phyloP scores from a whole-genome alignment of 2,888 invertebrate genomes.

The Harpagoxenus sublaevis region DNA sequence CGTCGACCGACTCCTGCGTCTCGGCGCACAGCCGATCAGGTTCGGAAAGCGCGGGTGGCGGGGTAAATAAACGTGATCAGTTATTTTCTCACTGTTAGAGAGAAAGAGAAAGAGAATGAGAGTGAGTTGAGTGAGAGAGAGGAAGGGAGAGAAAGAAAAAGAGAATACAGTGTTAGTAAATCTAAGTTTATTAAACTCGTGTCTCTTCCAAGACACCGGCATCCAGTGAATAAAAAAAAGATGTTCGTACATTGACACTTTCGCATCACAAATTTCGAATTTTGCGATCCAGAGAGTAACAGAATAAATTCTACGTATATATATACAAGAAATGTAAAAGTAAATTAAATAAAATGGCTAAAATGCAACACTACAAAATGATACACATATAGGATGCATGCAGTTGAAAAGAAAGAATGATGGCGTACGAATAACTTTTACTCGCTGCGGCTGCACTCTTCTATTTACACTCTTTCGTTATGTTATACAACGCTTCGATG shows the following conservation, averaged over 20 bases:
- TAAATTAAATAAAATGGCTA: conserved; percentile 17
- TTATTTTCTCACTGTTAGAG: conserved; percentile 11
- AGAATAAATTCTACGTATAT: conserved; percentile 2
- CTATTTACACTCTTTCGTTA: conserved; percentile 32
- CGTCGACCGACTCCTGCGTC: conserved; percentile 89
- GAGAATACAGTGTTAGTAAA: conserved; percentile 28
- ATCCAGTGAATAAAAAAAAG: conserved; percentile 16
- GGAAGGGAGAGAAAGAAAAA: not conserved
- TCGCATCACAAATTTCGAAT: not conserved
- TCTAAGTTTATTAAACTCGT: conserved; percentile 32
- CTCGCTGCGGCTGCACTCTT: not conserved
- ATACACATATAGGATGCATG: not conserved
- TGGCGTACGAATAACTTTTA: conserved; percentile 36
- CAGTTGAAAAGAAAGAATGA: conserved; percentile 12
- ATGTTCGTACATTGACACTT: conserved; percentile 21
- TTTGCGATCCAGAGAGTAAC: not conserved
- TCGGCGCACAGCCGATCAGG: conserved; percentile 88
- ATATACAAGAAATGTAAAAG: not conserved
- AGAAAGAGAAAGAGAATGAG: not conserved
- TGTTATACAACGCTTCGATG: not conserved
- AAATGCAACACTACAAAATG: conserved; percentile 12
- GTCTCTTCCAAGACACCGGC: not conserved
- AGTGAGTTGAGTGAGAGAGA: not conserved
- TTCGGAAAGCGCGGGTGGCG: conserved; percentile 86
- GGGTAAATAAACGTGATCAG: conserved; percentile 76